Evolutionary conservation across 2,888 invertebrate species (phyloP).

Genomic region (Hydrotaea diabolus): DNA sequence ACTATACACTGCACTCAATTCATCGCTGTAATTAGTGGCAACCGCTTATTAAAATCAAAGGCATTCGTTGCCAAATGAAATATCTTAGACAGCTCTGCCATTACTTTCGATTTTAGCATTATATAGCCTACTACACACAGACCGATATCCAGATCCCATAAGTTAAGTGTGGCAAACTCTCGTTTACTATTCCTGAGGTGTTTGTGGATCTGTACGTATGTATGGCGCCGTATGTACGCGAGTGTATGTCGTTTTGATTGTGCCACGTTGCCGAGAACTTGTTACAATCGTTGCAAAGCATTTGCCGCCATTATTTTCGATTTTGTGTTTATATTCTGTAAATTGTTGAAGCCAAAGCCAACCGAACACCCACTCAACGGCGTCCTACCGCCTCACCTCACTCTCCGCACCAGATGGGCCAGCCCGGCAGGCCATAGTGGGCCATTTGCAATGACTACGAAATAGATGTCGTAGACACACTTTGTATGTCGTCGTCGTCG

Average conservation of each 20-base stretch:
- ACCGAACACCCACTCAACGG: too few relatives aligned
- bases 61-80: too few relatives aligned
- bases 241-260: background rate
- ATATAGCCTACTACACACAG: too few relatives aligned
- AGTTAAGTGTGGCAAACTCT: too few relatives aligned
- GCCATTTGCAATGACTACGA: slow-evolving; percentile 18
- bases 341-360: background rate
- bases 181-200: too few relatives aligned
- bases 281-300: background rate
- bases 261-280: background rate
- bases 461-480: slow-evolving; percentile 25
- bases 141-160: too few relatives aligned
- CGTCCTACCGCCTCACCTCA: background rate
- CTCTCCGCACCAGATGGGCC: background rate
- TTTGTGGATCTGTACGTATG: too few relatives aligned
- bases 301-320: slow-evolving; percentile 55
- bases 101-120: too few relatives aligned
- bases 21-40: too few relatives aligned
- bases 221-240: background rate
- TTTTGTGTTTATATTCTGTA: slow-evolving; percentile 41
- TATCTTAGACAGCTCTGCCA: too few relatives aligned
- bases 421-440: background rate
- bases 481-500: slow-evolving; percentile 1
- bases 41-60: too few relatives aligned
- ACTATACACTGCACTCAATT: too few relatives aligned